Evolutionary conservation across 2,113 vertebrate genomes (phyloP), one percentile per base, ranked within the genome.

Genomic region (Pelmatolapia mariae): DNA sequence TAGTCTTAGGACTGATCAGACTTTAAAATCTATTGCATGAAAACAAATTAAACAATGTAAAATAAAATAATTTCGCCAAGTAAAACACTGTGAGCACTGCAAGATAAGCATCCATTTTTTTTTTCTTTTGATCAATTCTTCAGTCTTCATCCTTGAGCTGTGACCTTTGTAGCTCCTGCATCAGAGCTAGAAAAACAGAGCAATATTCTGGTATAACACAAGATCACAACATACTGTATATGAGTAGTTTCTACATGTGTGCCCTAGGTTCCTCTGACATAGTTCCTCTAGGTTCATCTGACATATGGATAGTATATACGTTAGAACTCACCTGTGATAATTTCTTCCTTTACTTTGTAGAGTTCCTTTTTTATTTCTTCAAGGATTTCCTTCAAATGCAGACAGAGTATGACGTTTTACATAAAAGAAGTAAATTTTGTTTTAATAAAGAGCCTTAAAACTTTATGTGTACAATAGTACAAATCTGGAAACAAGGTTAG

Each of bases 261-360:
- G 26, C 24, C 16, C 71, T 78, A 50, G 56, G 15, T 81, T 45
- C 9, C 10, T 13, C 9, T 59, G 80, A n/a, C 10, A 15, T 26
- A 31, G 24, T 43, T 61, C 57, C 8, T 61, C 57, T 59, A 59
- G 57, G 29, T 61, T 61, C 57, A 61, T 63, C 16, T 63, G 29
- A 63, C 59, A 33, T 76, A 31, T 50, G 24, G 71, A 33, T 22
- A 40, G 33, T 9, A 13, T 31, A 40, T 24, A 15, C 1, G 10
- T 61, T 16, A 43, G 19, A 73, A 89, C 91, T 88, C 81, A 98
- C 98, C 97, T 93, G 95, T 93, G 43, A 98, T 97, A 18, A 98
- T 98, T 87, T 98, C 97, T 7, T 98, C 97, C 89, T 98, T 98
- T 50, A 98, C 90, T 86, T 97, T 98, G 89, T 97, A 97, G 18